Evolutionary conservation across 2,888 invertebrate species (phyloP).

Genomic region (Endomychus coccineus): DNA sequence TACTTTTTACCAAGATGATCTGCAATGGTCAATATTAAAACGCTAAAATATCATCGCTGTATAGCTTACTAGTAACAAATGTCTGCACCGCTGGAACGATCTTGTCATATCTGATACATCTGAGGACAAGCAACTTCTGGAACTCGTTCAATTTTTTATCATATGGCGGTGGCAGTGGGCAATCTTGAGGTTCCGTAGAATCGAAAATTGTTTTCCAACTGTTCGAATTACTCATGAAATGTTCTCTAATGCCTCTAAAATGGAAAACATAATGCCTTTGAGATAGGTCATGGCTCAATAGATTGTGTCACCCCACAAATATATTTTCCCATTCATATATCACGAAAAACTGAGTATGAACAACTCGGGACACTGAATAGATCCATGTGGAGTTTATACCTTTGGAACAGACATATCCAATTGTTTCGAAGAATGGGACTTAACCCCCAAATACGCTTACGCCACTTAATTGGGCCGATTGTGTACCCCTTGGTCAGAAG

Average conservation of each 20-base stretch:
- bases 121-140: slow-evolving; percentile 68
- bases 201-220: slow-evolving; percentile 73
- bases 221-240: slow-evolving; percentile 50
- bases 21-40: slow-evolving; percentile 29
- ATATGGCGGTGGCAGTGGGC: slow-evolving; percentile 65
- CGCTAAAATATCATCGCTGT: neutral
- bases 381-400: no score
- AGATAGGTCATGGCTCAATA: neutral
- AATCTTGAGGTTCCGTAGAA: slow-evolving; percentile 63
- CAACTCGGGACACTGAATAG: no score
- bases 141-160: slow-evolving; percentile 55
- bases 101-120: slow-evolving; percentile 84
- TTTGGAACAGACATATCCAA: no score
- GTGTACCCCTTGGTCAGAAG: no score
- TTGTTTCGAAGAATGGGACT: no score
- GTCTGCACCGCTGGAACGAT: slow-evolving; percentile 69
- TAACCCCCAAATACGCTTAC: no score
- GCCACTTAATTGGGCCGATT: no score
- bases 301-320: no score
- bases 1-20: slow-evolving; percentile 69
- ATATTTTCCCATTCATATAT: no score
- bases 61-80: slow-evolving; percentile 53
- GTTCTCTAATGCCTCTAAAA: slow-evolving; percentile 56
- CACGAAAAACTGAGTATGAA: no score
- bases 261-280: neutral